Evolutionary conservation across 2,797 vertebrate species (phyloP), one percentile per base, ranked within the genome.

Genomic region (Denticeps clupeoides): DNA sequence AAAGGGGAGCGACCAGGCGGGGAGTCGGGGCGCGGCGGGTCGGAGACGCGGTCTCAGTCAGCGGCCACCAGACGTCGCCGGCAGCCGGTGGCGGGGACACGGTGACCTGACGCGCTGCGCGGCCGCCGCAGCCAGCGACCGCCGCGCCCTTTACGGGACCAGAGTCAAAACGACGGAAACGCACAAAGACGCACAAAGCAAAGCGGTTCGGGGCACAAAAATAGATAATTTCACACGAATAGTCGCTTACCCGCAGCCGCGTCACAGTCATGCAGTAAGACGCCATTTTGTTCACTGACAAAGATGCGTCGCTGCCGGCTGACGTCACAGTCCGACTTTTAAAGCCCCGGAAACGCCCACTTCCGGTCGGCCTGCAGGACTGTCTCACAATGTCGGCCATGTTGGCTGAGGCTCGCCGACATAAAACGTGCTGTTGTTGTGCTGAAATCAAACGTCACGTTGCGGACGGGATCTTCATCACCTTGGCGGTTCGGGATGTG

Each of bases 271-370:
- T 78, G 70, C 84, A 89, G 85, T 92, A 93, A 18, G 91, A 84
- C 86, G 91, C 91, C 93, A 97, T 97, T 94, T 96, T 94, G 89
- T 87, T 86, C 91, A 91, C 90, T 93, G 92, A 96, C 90, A 93
- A 93, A 93, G 89, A 93, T 93, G 86, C 77, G 89, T 77, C 82
- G 82, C 75, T 4, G 51, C 1, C n/a, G 7, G 12, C 67, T 91
- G 79, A 84, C 90, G 91, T 87, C 64, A 69, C 40, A 0, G 28
- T 5, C 4, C 43, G 11, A 40, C 1, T 4, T 38, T 5, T 45
- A 21, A 9, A 3, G 16, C 15, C 2, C 13, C 18, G 47, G 35
- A 29, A 44, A 18, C 25, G 27, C 41, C 31, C 23, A 37, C 4
- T 53, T 15, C 45, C 28, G 18, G 43, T 22, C 41, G 19, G 32